phyloP scores from a whole-genome alignment of 1,140 invertebrate genomes.

The Neodiprion fabricii region DNA sequence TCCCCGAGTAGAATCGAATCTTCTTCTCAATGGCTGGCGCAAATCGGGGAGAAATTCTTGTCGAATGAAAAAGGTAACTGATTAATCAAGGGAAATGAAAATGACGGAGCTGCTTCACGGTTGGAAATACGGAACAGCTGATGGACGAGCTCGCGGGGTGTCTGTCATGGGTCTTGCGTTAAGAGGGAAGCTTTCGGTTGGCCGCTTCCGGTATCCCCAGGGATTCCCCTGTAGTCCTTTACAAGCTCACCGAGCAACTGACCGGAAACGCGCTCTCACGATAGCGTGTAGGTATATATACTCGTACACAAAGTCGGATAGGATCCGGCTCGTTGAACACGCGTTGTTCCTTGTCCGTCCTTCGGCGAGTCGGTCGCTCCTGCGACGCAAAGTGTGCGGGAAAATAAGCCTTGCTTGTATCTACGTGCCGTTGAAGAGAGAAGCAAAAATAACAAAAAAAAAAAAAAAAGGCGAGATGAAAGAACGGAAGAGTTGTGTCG shows the following conservation, averaged over 20 bases:
- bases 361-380: not conserved
- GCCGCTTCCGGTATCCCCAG: slow-evolving; percentile 37
- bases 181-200: slow-evolving; percentile 34
- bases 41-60: too few species aligned
- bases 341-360: not conserved
- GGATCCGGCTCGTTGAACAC: not conserved
- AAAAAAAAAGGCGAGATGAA: not conserved
- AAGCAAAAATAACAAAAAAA: slow-evolving; percentile 21
- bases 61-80: too few species aligned
- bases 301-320: slow-evolving; percentile 1
- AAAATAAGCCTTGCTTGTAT: too few species aligned
- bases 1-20: too few species aligned
- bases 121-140: too few species aligned
- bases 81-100: too few species aligned
- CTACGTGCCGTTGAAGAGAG: slow-evolving; percentile 28
- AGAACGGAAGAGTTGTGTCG: too few species aligned
- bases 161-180: not conserved
- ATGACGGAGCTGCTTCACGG: too few species aligned
- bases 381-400: too few species aligned
- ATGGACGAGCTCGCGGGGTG: not conserved
- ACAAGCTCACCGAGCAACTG: slow-evolving; percentile 28
- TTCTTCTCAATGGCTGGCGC: too few species aligned
- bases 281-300: not conserved
- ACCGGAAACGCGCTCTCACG: slow-evolving; percentile 32
- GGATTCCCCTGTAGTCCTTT: slow-evolving; percentile 26